Conservation (phyloP, 2,113 vertebrate genomes). For the Myotis lucifugus region DNA sequence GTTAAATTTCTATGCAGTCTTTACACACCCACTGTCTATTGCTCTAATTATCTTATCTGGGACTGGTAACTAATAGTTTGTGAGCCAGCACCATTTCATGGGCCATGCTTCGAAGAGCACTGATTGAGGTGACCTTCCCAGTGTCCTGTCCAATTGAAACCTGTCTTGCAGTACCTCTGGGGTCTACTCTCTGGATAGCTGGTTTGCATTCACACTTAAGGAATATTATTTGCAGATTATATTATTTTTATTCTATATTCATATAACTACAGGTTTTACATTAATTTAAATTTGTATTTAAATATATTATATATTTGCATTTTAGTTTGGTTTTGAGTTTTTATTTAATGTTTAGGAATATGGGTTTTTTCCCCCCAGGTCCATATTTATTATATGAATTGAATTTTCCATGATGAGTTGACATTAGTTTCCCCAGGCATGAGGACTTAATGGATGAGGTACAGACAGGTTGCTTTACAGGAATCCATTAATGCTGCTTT, state of each 20-base stretch:
- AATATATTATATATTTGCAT: neutral
- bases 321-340: neutral
- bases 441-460: neutral
- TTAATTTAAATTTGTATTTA: neutral
- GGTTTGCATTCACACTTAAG: neutral
- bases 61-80: neutral
- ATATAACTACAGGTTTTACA: neutral
- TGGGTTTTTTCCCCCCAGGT: neutral
- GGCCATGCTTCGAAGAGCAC: neutral
- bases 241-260: neutral
- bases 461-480: neutral
- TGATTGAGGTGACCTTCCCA: neutral
- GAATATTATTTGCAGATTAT: neutral
- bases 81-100: neutral
- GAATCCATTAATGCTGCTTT: constrained; percentile 83
- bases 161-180: neutral
- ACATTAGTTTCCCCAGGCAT: neutral
- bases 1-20: neutral
- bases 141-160: too few relatives aligned
- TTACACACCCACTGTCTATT: neutral
- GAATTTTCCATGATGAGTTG: constrained; percentile 26
- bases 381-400: neutral
- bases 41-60: neutral
- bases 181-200: too few relatives aligned
- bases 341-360: neutral